Conservation (phyloP, 2,797 vertebrate genomes). For the Sebastes nivosus region DNA sequence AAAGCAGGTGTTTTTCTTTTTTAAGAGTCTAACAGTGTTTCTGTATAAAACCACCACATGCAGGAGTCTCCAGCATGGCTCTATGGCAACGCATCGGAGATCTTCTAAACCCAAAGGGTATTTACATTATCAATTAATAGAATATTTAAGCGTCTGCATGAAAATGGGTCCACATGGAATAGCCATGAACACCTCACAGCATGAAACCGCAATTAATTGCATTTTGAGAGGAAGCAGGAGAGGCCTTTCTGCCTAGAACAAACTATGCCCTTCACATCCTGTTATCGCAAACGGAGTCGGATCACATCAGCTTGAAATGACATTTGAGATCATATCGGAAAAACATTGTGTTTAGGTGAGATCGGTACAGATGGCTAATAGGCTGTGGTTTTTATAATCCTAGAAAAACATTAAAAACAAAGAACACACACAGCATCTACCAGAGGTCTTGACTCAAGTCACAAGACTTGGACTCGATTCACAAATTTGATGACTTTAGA, state of each 20-base stretch:
- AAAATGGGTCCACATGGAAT: conserved; percentile 66
- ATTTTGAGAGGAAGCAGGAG: conserved; percentile 57
- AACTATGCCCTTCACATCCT: conserved; percentile 14
- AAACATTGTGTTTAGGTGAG: not conserved
- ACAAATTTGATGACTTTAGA: not conserved
- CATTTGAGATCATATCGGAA: conserved; percentile 8
- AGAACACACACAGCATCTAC: not conserved
- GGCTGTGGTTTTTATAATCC: not conserved
- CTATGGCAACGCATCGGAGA: conserved; percentile 25
- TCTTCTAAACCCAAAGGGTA: conserved; percentile 60
- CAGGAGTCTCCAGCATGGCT: conserved; percentile 15
- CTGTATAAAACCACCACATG: conserved; percentile 4
- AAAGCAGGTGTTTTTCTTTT: conserved; percentile 30
- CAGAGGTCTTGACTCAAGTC: not conserved
- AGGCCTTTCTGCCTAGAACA: conserved; percentile 11
- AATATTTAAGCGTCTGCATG: conserved; percentile 71
- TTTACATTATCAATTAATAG: conserved; percentile 79
- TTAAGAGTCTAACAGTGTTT: not conserved
- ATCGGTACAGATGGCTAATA: not conserved
- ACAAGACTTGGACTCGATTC: not conserved
- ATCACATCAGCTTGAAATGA: not conserved
- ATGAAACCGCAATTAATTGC: conserved; percentile 67
- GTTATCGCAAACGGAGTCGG: not conserved
- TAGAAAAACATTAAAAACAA: not conserved
- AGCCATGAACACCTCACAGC: conserved; percentile 64